A percentile compares a stretch with the other conserved stretches of the same genome.
phyloP scores from a whole-genome alignment of 2,888 invertebrate genomes.

The Sussaba pulchella region DNA sequence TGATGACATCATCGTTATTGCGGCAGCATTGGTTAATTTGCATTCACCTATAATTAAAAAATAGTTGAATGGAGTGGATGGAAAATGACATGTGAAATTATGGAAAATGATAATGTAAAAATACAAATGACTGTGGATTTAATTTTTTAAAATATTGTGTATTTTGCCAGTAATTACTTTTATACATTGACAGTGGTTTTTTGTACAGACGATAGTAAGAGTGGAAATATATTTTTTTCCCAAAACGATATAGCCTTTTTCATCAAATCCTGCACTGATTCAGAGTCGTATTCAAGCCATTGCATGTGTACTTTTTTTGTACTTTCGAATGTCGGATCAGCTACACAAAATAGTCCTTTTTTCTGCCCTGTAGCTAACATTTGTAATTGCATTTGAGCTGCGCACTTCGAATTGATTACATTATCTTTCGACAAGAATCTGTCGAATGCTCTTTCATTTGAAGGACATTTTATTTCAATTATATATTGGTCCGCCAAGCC shows the following conservation, averaged over 20 bases:
- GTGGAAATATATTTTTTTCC: conserved; percentile 49
- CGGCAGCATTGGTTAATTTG: conserved; percentile 65
- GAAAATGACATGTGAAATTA: neutral
- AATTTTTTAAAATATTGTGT: too few relatives aligned
- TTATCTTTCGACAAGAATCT: conserved; percentile 21
- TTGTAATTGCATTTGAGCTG: conserved; percentile 54
- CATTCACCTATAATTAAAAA: conserved; percentile 59
- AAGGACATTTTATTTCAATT: conserved; percentile 54
- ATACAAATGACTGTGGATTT: too few relatives aligned
- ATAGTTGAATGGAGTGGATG: neutral
- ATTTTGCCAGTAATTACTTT: too few relatives aligned
- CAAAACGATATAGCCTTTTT: conserved; percentile 7
- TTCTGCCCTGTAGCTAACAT: conserved; percentile 47
- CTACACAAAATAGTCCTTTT: too few relatives aligned
- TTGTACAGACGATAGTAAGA: conserved; percentile 38
- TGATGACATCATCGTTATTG: conserved; percentile 61
- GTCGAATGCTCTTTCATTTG: conserved; percentile 34
- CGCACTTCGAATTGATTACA: conserved; percentile 24
- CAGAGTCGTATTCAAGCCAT: neutral
- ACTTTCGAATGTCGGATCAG: conserved; percentile 28
- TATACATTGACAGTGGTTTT: conserved; percentile 3
- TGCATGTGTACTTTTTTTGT: neutral
- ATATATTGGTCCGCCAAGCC: conserved; percentile 8
- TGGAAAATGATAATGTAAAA: neutral
- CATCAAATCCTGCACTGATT: neutral